phyloP scores from a whole-genome alignment of 37 sponge, comb jelly and placozoan genomes.

The Dysidea cf. avara region DNA sequence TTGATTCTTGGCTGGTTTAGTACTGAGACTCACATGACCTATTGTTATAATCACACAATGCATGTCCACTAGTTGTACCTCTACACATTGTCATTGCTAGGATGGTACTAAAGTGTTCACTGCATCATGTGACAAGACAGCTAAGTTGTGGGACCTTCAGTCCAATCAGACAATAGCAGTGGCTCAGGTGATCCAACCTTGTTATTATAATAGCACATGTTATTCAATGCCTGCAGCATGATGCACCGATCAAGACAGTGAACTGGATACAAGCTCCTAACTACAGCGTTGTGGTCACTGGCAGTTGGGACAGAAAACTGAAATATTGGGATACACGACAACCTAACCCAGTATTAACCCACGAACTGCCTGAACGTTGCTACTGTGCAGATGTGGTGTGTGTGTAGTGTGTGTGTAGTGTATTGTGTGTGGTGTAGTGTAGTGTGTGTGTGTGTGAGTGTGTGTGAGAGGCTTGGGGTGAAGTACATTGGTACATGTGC shows the following conservation, averaged over 20 bases:
- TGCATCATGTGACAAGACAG: constrained; percentile 91
- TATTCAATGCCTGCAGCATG: constrained; percentile 46
- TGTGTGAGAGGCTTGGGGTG: too few species aligned
- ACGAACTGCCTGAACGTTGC: constrained; percentile 84
- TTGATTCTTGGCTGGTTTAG: too few species aligned
- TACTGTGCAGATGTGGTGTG: constrained; percentile 95
- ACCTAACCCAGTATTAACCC: constrained; percentile 69
- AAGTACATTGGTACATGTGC: too few species aligned
- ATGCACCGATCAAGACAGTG: constrained; percentile 86
- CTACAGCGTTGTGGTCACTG: constrained; percentile 86
- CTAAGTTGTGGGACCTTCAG: constrained; percentile 95
- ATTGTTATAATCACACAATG: too few species aligned
- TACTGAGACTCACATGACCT: too few species aligned
- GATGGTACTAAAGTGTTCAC: constrained; percentile 78
- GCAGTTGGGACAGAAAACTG: constrained; percentile 94
- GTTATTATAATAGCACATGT: neutral
- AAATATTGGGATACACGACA: constrained; percentile 95
- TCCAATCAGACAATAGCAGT: constrained; percentile 86
- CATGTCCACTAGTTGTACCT: too few species aligned
- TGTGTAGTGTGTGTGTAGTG: too few species aligned
- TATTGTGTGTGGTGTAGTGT: too few species aligned
- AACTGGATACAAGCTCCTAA: constrained; percentile 87
- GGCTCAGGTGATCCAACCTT: constrained; percentile 42
- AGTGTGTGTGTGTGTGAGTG: too few species aligned
- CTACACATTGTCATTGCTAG: too few species aligned